These are phyloP conservation scores for Adelphocoris suturalis DNA, from an alignment of 2,888 invertebrate species.

Conservation along the genomic window DNA sequence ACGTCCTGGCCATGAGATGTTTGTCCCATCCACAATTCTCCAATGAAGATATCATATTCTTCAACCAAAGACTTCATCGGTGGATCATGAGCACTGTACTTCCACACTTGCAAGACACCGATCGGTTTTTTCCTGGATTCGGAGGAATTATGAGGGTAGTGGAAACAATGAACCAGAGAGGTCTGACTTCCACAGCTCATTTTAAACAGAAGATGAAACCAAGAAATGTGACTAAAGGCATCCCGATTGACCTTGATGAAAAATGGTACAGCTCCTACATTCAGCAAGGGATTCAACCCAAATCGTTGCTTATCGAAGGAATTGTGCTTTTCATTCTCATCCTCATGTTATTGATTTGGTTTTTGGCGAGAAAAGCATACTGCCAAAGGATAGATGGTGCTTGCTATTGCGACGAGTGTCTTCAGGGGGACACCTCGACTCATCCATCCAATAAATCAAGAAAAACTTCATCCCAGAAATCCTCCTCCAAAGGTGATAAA, in stretches of 20 bases:
- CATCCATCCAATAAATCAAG: neutral
- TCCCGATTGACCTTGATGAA: constrained; percentile 58
- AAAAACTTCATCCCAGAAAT: neutral
- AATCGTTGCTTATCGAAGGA: neutral
- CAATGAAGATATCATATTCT: constrained; percentile 73
- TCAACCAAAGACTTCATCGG: constrained; percentile 71
- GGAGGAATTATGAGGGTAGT: constrained; percentile 76
- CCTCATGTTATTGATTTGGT: neutral
- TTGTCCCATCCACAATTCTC: constrained; percentile 69
- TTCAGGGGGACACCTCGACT: neutral
- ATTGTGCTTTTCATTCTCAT: constrained; percentile 5
- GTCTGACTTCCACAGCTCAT: constrained; percentile 49
- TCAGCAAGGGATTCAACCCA: neutral
- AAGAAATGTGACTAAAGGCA: neutral
- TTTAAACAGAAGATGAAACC: constrained; percentile 47
- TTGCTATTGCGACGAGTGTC: constrained; percentile 42
- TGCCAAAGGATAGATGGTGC: too few relatives aligned
- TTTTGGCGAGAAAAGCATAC: constrained; percentile 45
- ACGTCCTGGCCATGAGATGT: constrained; percentile 75
- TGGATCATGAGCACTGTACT: constrained; percentile 61
- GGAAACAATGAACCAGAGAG: constrained; percentile 75
- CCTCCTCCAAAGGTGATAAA: neutral
- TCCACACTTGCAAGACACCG: constrained; percentile 68
- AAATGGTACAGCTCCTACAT: constrained; percentile 59
- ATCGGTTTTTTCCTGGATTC: constrained; percentile 75